Evolutionary conservation across 1,140 invertebrate species (phyloP).

Genomic region (Pseudomyrmex concolor): DNA sequence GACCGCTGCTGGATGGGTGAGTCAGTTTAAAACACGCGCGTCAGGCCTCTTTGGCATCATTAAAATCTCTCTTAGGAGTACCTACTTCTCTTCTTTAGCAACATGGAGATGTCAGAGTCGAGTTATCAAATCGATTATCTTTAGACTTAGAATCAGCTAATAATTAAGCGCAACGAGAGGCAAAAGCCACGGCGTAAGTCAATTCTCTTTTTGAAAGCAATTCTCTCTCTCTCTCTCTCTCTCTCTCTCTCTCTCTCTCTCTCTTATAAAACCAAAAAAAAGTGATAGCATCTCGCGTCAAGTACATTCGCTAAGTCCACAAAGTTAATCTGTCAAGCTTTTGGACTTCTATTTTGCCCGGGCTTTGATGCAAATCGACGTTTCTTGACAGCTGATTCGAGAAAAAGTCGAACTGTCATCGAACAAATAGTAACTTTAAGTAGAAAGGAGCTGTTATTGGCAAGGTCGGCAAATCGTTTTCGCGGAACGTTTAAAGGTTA

Average conservation of each 20-base stretch:
- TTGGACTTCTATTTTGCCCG: background rate
- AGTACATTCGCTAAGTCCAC: background rate
- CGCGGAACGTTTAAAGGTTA: slow-evolving; percentile 50
- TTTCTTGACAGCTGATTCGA: background rate
- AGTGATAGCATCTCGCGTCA: too few relatives aligned
- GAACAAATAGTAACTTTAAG: slow-evolving; percentile 37
- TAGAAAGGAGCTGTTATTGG: slow-evolving; percentile 44
- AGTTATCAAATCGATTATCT: slow-evolving; percentile 59
- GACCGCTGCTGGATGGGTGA: slow-evolving; percentile 25
- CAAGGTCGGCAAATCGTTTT: slow-evolving; percentile 52
- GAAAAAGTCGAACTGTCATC: slow-evolving; percentile 14
- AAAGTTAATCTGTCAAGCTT: background rate
- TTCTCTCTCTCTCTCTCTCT: background rate
- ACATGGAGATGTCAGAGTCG: slow-evolving; percentile 28
- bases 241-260: background rate
- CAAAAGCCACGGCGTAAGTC: background rate
- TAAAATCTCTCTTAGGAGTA: slow-evolving; percentile 22
- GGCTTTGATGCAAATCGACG: slow-evolving; percentile 17
- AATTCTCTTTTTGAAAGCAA: slow-evolving; percentile 5
- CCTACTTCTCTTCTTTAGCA: background rate
- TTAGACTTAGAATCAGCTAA: slow-evolving; percentile 8
- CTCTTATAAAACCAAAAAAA: background rate
- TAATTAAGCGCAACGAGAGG: slow-evolving; percentile 31
- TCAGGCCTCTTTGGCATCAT: slow-evolving; percentile 38
- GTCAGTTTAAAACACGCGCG: slow-evolving; percentile 50